A percentile compares a stretch with the other conserved stretches of the same genome.
Evolutionary conservation across 2,797 vertebrate species (phyloP).

Genomic region (Anguilla pacifica): DNA sequence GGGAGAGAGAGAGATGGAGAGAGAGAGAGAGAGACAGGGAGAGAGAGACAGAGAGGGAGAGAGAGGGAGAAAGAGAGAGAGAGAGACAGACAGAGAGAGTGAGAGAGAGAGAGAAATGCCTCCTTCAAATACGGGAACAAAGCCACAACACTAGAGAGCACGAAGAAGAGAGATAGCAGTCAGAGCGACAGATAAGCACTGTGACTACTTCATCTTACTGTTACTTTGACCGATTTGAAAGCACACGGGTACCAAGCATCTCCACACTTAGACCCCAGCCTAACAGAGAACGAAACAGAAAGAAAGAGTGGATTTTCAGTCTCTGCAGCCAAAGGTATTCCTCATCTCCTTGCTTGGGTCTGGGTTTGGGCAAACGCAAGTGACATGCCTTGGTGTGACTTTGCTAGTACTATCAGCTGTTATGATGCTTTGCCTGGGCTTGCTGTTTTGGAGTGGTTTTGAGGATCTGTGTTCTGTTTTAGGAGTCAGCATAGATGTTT

Average conservation of each 20-base stretch:
- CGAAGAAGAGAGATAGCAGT: conserved; percentile 47
- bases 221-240: conserved; percentile 60
- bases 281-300: conserved; percentile 44
- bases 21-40: neutral
- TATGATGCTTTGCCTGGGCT: neutral
- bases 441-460: conserved; percentile 18
- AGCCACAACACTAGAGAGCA: conserved; percentile 26
- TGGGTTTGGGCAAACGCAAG: conserved; percentile 10
- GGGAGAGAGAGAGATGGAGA: conserved; percentile 33
- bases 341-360: neutral
- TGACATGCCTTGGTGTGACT: neutral
- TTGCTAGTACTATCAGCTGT: neutral
- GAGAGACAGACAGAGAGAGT: conserved; percentile 43
- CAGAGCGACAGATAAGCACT: conserved; percentile 71
- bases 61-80: conserved; percentile 22
- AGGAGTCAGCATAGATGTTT: conserved; percentile 42
- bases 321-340: conserved; percentile 27
- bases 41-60: conserved; percentile 31
- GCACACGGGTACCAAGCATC: conserved; percentile 66
- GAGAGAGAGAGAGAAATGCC: conserved; percentile 7
- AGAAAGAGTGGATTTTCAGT: conserved; percentile 2
- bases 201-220: conserved; percentile 67
- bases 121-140: conserved; percentile 32
- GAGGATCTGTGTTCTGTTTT: conserved; percentile 30
- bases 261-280: conserved; percentile 50